A percentile compares a stretch with the other conserved stretches of the same genome.
Conservation (phyloP, 2,888 invertebrate species). For the Zelleria hepariella region DNA sequence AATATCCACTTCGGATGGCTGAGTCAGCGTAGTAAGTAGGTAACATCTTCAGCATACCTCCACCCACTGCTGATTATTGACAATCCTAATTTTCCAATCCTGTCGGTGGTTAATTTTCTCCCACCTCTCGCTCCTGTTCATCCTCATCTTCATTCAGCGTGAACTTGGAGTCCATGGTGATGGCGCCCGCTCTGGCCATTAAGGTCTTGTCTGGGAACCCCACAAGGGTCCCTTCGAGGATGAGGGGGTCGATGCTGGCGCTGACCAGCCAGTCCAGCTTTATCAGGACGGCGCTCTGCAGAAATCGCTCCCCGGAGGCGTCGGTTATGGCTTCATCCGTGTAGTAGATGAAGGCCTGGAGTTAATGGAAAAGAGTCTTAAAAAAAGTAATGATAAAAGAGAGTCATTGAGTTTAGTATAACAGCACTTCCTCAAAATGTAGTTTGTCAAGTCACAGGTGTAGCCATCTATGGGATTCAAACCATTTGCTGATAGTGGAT, state of each 20-base stretch:
- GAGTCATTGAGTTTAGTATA: background rate
- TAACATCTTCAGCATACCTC: no score
- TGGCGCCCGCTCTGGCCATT: conserved; percentile 49
- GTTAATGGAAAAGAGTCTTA: no score
- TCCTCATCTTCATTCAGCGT: conserved; percentile 56
- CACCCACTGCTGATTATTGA: no score
- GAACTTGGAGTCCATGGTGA: conserved; percentile 39
- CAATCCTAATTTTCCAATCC: no score
- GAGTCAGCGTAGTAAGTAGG: background rate
- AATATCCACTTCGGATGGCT: no score
- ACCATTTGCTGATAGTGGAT: no score
- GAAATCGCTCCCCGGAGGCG: conserved; percentile 30
- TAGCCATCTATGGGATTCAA: no score
- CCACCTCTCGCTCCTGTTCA: conserved; percentile 59
- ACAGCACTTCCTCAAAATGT: no score
- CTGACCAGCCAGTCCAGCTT: conserved; percentile 46
- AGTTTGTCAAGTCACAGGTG: no score
- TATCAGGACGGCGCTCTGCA: conserved; percentile 44
- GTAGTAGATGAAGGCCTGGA: conserved; percentile 55
- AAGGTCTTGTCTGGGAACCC: conserved; percentile 52
- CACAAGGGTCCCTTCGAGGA: conserved; percentile 19
- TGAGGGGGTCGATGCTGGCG: conserved; percentile 33
- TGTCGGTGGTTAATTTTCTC: background rate
- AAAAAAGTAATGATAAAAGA: no score
- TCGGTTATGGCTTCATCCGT: conserved; percentile 42